phyloP scores from a whole-genome alignment of 1,140 invertebrate genomes.

The Phthorimaea operculella region DNA sequence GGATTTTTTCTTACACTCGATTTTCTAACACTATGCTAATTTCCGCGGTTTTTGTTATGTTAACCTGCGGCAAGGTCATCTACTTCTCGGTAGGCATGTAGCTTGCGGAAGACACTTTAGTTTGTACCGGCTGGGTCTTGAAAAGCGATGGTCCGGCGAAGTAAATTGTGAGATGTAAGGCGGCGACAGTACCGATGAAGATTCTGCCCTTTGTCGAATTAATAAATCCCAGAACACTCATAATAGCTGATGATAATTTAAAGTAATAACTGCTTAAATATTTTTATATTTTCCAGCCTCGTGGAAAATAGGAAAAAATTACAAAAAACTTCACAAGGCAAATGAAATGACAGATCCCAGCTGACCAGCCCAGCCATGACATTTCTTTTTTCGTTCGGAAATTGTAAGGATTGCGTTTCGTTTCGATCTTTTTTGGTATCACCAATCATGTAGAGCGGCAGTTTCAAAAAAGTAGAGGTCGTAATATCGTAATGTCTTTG shows the following conservation, averaged over 20 bases:
- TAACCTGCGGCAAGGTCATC: conserved; percentile 22
- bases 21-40: not conserved
- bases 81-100: conserved; percentile 43
- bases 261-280: too few species aligned
- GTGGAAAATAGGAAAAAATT: too few species aligned
- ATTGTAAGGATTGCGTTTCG: not conserved
- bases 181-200: conserved; percentile 47
- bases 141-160: conserved; percentile 58
- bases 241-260: conserved; percentile 12
- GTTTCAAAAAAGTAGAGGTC: too few species aligned
- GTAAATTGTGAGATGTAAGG: conserved; percentile 50
- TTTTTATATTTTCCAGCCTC: too few species aligned
- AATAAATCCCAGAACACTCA: conserved; percentile 39
- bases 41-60: conserved; percentile 15
- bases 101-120: conserved; percentile 36
- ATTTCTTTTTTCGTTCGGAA: not conserved
- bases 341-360: not conserved
- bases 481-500: too few species aligned
- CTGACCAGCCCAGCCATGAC: not conserved
- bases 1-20: conserved; percentile 17
- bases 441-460: too few species aligned
- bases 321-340: too few species aligned
- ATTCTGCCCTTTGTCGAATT: conserved; percentile 55
- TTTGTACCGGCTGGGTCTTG: conserved; percentile 35
- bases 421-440: too few species aligned